A percentile compares a stretch with the other conserved stretches of the same genome.
These are phyloP conservation scores for Platygyra sinensis DNA, from an alignment of 64 coral and sea anemone genomes.

Conservation along the genomic window DNA sequence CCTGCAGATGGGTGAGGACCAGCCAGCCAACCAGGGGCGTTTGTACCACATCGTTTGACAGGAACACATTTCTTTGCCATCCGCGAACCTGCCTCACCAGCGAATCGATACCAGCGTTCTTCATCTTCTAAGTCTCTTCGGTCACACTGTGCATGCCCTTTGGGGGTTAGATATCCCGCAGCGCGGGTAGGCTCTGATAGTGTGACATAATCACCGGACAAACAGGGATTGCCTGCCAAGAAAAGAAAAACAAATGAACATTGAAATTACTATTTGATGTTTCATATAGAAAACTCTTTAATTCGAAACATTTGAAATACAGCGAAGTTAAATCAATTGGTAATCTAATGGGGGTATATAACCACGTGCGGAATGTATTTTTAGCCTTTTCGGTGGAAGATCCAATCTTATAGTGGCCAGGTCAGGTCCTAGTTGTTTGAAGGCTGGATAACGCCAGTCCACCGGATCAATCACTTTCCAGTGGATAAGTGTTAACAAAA, in stretches of 20 bases:
- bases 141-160: background rate
- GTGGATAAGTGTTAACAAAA: too few species aligned
- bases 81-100: slow-evolving; percentile 2
- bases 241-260: background rate
- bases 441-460: too few species aligned
- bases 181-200: background rate
- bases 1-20: background rate
- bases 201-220: slow-evolving; percentile 5
- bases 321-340: too few species aligned
- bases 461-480: too few species aligned
- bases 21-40: slow-evolving; percentile 1
- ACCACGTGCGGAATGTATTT: too few species aligned
- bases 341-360: too few species aligned
- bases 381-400: too few species aligned
- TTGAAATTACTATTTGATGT: background rate
- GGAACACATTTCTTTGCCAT: slow-evolving; percentile 37
- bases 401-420: too few species aligned
- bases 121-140: background rate
- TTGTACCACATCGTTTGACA: background rate
- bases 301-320: too few species aligned
- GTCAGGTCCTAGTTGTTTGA: too few species aligned
- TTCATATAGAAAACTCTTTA: background rate
- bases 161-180: background rate
- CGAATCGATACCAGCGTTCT: slow-evolving; percentile 27
- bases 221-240: slow-evolving; percentile 2